Evolutionary conservation across 2,888 invertebrate genomes (phyloP).

Genomic region (Temnothorax unifasciatus): DNA sequence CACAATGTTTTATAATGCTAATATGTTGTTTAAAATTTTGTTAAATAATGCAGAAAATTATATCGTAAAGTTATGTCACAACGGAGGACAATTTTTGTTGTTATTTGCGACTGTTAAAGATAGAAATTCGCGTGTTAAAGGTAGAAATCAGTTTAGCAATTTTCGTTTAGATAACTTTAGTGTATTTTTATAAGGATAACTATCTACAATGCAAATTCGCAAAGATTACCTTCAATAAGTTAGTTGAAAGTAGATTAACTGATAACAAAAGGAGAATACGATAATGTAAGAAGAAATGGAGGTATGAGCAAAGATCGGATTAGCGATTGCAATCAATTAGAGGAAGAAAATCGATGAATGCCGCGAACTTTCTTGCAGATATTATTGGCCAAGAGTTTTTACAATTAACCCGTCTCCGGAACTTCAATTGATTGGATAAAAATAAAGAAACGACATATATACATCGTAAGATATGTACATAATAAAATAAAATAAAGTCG

Average conservation of each 20-base stretch:
- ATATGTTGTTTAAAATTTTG: not conserved
- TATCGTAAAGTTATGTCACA: not conserved
- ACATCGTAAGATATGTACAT: constrained; percentile 12
- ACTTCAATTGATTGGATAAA: constrained; percentile 46
- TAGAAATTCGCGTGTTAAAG: not conserved
- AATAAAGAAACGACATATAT: constrained; percentile 50
- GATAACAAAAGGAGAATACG: not conserved
- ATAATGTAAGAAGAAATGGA: constrained; percentile 2
- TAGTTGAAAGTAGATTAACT: constrained; percentile 7
- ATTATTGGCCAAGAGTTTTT: constrained; percentile 68
- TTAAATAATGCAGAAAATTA: not conserved
- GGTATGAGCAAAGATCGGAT: constrained; percentile 43
- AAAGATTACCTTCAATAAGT: constrained; percentile 7
- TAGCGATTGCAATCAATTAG: constrained; percentile 23
- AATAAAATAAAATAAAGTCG: constrained; percentile 42
- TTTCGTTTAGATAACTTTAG: not conserved
- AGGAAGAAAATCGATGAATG: constrained; percentile 39
- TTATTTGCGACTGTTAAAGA: not conserved
- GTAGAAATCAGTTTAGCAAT: not conserved
- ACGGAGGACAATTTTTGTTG: not conserved
- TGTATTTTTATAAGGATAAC: constrained; percentile 5
- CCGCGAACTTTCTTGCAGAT: constrained; percentile 59
- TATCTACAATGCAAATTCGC: constrained; percentile 38
- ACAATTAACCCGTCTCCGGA: constrained; percentile 67
- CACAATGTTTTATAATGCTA: not conserved